Evolutionary conservation across 2,888 invertebrate species (phyloP).

Genomic region (Andrena hattorfiana): DNA sequence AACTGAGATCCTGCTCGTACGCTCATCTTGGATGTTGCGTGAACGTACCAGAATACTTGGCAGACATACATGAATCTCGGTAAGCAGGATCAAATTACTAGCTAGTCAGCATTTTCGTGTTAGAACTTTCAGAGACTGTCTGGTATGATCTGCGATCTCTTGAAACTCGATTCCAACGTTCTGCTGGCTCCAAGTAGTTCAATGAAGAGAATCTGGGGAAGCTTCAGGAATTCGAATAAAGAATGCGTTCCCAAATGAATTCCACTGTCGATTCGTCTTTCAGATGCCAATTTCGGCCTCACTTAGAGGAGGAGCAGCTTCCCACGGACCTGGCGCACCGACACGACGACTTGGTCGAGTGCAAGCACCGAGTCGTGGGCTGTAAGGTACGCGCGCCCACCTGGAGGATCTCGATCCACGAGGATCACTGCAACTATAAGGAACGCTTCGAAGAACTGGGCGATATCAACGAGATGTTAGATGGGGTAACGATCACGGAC

Average conservation of each 20-base stretch:
- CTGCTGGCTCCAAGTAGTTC: too few species aligned
- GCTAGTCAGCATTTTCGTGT: too few species aligned
- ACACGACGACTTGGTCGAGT: constrained; percentile 69
- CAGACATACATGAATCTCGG: constrained; percentile 74
- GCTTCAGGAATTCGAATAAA: too few species aligned
- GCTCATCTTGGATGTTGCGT: constrained; percentile 77
- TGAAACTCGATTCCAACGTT: too few species aligned
- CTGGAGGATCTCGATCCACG: constrained; percentile 77
- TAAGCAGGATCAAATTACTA: constrained; percentile 33
- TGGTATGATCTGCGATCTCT: too few species aligned
- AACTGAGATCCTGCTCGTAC: constrained; percentile 74
- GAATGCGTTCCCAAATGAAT: neutral
- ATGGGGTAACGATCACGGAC: constrained; percentile 36
- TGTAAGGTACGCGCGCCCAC: constrained; percentile 75
- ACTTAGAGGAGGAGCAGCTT: constrained; percentile 74
- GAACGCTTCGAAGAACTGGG: constrained; percentile 47
- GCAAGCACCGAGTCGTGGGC: constrained; percentile 72
- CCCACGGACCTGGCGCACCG: constrained; percentile 73
- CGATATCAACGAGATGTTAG: constrained; percentile 41
- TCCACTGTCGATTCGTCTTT: constrained; percentile 20
- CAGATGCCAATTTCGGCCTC: constrained; percentile 80
- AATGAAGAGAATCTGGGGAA: too few species aligned
- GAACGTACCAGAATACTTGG: constrained; percentile 69
- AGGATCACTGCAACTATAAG: constrained; percentile 76
- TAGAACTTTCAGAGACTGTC: too few species aligned